Base-by-base conservation (phyloP, 2,797 vertebrate species). In the Urophycis tenuis region DNA sequence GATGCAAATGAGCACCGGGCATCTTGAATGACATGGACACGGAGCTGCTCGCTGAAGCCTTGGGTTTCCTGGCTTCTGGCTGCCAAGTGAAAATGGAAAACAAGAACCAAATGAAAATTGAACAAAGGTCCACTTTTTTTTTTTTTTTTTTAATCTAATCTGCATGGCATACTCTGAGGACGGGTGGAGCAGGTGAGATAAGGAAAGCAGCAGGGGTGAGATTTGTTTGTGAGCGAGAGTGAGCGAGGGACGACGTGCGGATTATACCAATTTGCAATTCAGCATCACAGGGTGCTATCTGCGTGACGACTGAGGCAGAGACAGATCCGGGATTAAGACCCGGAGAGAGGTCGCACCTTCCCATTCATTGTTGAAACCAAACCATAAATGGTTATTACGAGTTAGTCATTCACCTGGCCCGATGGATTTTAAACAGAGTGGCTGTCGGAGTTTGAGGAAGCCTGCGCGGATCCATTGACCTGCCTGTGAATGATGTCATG, bases 51-150 rank as follows among this genome's bases (percentile, higher is more conserved):
- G 77, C 77, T 70, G 34, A 32, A 1, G 76, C 79, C 67, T 87
- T 82, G 0, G 45, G 79, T 88, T 88, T 76, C 88, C 78, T 36
- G 35, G 22, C 11, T 70, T 34, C 45, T 39, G 36, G 69, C 31
- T 4, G 5, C 73, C 71, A 34, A 41, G 74, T 81, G 81, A 82
- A 80, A 0, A 15, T 70, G 14, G 3, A 5, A 29, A 1, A 32
- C 25, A 10, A 9, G 12, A 67, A 12, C 9, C 25, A 29, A 29
- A 34, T 73, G 64, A 35, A 33, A 67, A 72, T 36, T 29, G 86
- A 84, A 79, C 87, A 86, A 86, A 87, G 76, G 89, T 85, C 3
- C 87, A 83, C n/a, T 10, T 36, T 30, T 34, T 74, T 87, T 86
- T 87, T 90, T 79, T 78, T 22, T 10, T 36, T 30, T 34, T 74